Conservation (phyloP, 2,113 vertebrate genomes). For the Pseudorectes ferrugineus region DNA sequence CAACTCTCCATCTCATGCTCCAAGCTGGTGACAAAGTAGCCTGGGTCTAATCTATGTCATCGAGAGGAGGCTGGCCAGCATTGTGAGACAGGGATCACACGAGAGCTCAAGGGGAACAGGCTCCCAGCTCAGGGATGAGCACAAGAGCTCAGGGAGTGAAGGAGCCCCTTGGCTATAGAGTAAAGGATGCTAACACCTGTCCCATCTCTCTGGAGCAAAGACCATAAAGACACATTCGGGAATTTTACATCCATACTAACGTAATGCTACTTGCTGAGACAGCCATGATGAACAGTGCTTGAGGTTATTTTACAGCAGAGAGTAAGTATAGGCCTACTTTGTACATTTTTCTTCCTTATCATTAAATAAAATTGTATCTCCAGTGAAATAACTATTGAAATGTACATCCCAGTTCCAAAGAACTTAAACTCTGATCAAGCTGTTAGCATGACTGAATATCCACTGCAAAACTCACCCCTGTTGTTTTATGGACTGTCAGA, state of each 20-base stretch:
- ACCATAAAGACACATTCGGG: background rate
- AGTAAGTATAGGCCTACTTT: background rate
- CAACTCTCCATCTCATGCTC: background rate
- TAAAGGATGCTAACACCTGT: background rate
- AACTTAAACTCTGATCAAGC: background rate
- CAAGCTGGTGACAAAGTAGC: background rate
- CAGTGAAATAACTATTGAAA: background rate
- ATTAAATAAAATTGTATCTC: background rate
- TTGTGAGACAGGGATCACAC: fast-evolving
- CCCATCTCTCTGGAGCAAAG: background rate
- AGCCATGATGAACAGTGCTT: fast-evolving
- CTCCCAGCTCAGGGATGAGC: background rate
- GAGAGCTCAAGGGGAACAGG: background rate
- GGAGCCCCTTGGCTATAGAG: background rate
- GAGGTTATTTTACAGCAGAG: background rate
- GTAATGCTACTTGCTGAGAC: background rate
- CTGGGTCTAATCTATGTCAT: background rate
- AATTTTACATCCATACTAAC: background rate
- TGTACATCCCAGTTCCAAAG: background rate
- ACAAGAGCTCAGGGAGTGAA: background rate
- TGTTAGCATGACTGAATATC: background rate
- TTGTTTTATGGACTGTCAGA: background rate
- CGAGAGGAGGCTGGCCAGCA: background rate
- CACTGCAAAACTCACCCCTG: background rate
- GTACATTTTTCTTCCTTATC: background rate